Conservation (phyloP, 2,888 invertebrate genomes). For the Drosophila infuscata region DNA sequence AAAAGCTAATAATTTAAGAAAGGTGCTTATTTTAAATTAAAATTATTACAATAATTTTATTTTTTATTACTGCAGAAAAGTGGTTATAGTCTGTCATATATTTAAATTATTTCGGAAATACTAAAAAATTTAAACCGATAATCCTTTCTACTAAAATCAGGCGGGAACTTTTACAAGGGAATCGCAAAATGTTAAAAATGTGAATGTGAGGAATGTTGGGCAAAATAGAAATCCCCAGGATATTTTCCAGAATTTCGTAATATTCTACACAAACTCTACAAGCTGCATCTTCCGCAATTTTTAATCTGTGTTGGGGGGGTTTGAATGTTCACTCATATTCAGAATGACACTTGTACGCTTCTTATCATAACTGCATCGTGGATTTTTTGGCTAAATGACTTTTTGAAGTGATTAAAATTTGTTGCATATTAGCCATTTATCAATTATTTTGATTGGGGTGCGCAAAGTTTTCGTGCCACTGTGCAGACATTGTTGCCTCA, state of each 20-base stretch:
- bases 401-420: neutral
- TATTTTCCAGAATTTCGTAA: neutral
- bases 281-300: neutral
- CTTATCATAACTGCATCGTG: neutral
- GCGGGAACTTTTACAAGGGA: fast-evolving
- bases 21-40: neutral
- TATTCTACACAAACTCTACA: neutral
- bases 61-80: neutral
- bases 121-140: neutral
- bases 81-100: neutral
- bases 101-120: neutral
- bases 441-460: neutral
- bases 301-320: neutral
- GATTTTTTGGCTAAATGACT: neutral
- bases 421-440: neutral
- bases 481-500: slow-evolving; percentile 46
- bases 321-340: neutral
- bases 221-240: fast-evolving
- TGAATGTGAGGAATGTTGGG: too few relatives aligned
- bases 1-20: neutral
- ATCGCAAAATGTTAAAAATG: neutral
- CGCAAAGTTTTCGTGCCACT: slow-evolving; percentile 12
- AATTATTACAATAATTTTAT: neutral
- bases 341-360: neutral
- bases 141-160: neutral